Conservation (phyloP, 2,797 vertebrate genomes). For the Falco cherrug region DNA sequence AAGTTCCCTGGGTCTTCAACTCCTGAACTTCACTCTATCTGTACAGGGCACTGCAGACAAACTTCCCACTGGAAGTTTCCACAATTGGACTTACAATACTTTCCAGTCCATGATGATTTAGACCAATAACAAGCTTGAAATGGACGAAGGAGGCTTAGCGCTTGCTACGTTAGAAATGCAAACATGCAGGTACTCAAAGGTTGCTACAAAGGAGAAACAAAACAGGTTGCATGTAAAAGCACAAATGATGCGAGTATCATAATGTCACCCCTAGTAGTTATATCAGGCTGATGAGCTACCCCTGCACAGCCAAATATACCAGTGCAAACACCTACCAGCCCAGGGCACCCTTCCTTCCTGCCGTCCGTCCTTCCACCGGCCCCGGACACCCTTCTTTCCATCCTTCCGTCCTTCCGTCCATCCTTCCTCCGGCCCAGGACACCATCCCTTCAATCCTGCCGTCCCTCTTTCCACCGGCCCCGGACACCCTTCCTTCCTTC, state of each 20-base stretch:
- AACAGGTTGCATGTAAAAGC: neutral
- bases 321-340: neutral
- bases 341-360: no score
- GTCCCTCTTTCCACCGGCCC: no score
- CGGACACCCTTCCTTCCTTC: no score
- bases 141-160: fast-evolving
- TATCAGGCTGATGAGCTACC: neutral
- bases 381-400: no score
- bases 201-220: neutral
- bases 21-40: neutral
- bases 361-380: no score
- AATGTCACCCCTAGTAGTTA: neutral
- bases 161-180: neutral
- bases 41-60: no score
- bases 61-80: neutral
- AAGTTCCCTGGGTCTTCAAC: neutral
- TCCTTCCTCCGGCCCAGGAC: no score
- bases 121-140: neutral
- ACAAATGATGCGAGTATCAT: neutral
- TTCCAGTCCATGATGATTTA: neutral
- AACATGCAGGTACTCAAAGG: neutral
- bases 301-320: neutral
- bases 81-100: neutral
- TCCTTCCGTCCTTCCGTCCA: no score
- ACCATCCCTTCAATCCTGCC: no score